Percentiles rank a stretch among this genome's conserved stretches.
phyloP scores from a whole-genome alignment of 2,797 vertebrate genomes.

The Echeneis naucrates region DNA sequence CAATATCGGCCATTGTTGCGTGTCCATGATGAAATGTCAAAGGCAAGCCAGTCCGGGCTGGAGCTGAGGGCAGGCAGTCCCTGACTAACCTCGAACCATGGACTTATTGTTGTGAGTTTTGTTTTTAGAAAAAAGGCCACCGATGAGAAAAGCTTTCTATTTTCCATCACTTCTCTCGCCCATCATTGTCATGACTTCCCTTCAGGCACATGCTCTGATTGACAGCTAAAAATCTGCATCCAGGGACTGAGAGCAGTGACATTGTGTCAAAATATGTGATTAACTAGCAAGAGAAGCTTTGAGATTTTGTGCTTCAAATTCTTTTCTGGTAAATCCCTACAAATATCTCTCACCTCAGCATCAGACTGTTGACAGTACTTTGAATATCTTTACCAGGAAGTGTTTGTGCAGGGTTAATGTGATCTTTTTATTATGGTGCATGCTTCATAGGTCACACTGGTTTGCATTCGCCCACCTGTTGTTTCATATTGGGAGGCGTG shows the following conservation, averaged over 20 bases:
- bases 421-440: constrained; percentile 66
- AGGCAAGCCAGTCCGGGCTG: constrained; percentile 30
- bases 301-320: neutral
- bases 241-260: neutral
- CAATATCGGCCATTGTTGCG: constrained; percentile 69
- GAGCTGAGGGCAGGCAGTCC: constrained; percentile 20
- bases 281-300: neutral
- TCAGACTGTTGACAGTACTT: constrained; percentile 17
- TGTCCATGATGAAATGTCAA: constrained; percentile 62
- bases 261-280: neutral
- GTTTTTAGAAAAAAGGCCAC: constrained; percentile 6
- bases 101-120: constrained; percentile 48
- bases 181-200: constrained; percentile 11
- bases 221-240: neutral
- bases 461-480: constrained; percentile 69
- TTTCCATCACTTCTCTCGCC: neutral
- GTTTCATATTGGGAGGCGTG: constrained; percentile 19
- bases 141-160: neutral
- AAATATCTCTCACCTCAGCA: neutral
- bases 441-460: constrained; percentile 66
- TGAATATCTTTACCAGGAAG: constrained; percentile 60
- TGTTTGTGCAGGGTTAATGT: constrained; percentile 39
- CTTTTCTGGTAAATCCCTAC: neutral
- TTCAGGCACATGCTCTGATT: constrained; percentile 1
- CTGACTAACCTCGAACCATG: constrained; percentile 38